phyloP scores from a whole-genome alignment of 2,113 vertebrate genomes.

The Vireo altiloquus region DNA sequence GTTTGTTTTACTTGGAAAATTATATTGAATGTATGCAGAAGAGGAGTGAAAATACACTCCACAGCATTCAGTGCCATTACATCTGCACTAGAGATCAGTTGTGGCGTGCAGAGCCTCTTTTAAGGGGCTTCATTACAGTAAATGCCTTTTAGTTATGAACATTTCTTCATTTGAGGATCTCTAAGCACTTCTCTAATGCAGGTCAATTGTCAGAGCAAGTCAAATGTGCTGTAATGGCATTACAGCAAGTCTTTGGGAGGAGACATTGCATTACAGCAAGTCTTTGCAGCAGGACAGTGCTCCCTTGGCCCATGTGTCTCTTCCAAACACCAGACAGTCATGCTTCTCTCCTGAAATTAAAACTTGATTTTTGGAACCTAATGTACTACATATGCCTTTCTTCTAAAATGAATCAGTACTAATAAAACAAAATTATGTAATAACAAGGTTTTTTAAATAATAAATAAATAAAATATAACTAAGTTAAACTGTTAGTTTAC shows the following conservation, averaged over 20 bases:
- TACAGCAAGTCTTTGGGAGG: background rate
- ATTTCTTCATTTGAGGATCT: background rate
- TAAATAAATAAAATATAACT: background rate
- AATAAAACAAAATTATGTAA: background rate
- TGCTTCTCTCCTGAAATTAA: background rate
- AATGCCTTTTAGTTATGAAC: background rate
- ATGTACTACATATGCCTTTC: background rate
- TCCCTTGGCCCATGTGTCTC: background rate
- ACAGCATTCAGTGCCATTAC: background rate
- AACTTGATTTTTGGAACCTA: background rate
- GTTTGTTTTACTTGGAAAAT: constrained; percentile 30
- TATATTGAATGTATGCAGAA: background rate
- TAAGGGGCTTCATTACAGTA: constrained; percentile 2
- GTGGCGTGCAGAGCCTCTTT: background rate
- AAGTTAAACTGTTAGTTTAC: too few relatives aligned
- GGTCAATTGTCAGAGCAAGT: background rate
- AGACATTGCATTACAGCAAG: background rate
- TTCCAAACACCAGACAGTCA: background rate
- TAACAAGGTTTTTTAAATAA: background rate
- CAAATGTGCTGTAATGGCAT: background rate
- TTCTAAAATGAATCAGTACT: background rate
- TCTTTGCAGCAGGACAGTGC: background rate
- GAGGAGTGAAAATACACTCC: background rate
- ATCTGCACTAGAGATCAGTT: background rate
- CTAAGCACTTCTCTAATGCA: background rate